Base-by-base conservation (phyloP, 2,797 vertebrate species). In the Aselliscus stoliczkanus region DNA sequence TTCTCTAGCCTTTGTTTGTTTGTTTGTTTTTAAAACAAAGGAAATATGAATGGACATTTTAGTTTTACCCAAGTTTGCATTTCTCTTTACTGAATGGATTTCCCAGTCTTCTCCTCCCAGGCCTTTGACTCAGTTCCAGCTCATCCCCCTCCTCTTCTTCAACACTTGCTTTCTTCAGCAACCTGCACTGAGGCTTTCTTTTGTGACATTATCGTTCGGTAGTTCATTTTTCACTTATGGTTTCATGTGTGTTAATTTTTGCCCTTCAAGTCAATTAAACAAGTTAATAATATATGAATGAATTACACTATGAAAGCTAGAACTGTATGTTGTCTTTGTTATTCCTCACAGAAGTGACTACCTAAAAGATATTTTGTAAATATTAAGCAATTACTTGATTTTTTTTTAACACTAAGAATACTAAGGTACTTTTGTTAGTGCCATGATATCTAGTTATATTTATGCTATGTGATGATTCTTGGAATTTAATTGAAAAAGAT, bases 401-500 rank as follows among this genome's bases (percentile, higher is more conserved):
- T 5, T 56, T 5, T 25, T 62, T 76, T 70, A 89, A 85, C 25
- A 82, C 18, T 5, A 37, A 20, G 17, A 72, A 75, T 67, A 73
- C 37, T 25, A 42, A 81, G 10, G 31, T n/a, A 10, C 60, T 67
- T 77, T 44, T 34, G 14, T 52, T 60, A 58, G 5, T 54, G 4
- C 34, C 12, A 9, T 42, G 25, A 34, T 93, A 42, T 25, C 25
- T 87, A 81, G 14, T 67, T 91, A 80, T 9, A 67, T 64, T 94
- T 81, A 50, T n/a, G 34, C 3, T 67, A 34, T 6, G 44, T 73
- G 44, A 88, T 73, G 65, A 39, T 73, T 77, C 64, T 64, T 29
- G 20, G 39, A 31, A 69, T 88, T 88, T 91, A 56, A 76, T 70
- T 89, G 18, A 27, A 76, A 96, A 87, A 80, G 10, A 42, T 62